These are phyloP conservation scores for Anagyrus pseudococci DNA, from an alignment of 2,888 invertebrate species.

Conservation along the genomic window DNA sequence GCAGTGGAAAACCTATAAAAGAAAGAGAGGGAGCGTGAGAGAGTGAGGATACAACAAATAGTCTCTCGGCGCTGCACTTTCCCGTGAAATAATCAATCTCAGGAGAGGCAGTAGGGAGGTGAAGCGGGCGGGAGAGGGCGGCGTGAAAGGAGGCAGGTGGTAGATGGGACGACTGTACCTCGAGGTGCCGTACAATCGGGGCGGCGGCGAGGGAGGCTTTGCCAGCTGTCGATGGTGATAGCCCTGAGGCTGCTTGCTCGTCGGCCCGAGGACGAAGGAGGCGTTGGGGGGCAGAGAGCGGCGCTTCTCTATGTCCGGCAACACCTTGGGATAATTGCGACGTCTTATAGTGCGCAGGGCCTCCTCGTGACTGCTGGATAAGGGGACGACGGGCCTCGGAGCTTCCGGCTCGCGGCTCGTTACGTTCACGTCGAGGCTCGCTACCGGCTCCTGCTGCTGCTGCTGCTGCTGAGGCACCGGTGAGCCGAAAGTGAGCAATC, in stretches of 20 bases:
- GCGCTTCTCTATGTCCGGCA: slow-evolving; percentile 73
- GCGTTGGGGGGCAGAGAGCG: slow-evolving; percentile 55
- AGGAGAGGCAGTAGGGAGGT: background rate
- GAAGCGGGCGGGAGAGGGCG: background rate
- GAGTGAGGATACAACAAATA: background rate
- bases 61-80: background rate
- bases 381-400: background rate
- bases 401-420: slow-evolving; percentile 67
- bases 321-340: slow-evolving; percentile 83
- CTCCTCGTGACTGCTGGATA: slow-evolving; percentile 70
- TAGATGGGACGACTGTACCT: too few species aligned
- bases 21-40: background rate
- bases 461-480: slow-evolving; percentile 46
- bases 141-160: too few species aligned
- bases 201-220: slow-evolving; percentile 71
- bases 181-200: slow-evolving; percentile 66
- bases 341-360: slow-evolving; percentile 76
- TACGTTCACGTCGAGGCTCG: slow-evolving; percentile 71
- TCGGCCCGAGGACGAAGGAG: slow-evolving; percentile 32
- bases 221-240: slow-evolving; percentile 33
- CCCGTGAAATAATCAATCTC: background rate
- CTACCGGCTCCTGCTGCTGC: too few species aligned
- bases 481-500: slow-evolving; percentile 52
- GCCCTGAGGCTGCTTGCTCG: slow-evolving; percentile 13
- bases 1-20: background rate